A percentile compares a stretch with the other conserved stretches of the same genome.
phyloP scores from a whole-genome alignment of 2,113 vertebrate species.

The Rhombomys opimus region DNA sequence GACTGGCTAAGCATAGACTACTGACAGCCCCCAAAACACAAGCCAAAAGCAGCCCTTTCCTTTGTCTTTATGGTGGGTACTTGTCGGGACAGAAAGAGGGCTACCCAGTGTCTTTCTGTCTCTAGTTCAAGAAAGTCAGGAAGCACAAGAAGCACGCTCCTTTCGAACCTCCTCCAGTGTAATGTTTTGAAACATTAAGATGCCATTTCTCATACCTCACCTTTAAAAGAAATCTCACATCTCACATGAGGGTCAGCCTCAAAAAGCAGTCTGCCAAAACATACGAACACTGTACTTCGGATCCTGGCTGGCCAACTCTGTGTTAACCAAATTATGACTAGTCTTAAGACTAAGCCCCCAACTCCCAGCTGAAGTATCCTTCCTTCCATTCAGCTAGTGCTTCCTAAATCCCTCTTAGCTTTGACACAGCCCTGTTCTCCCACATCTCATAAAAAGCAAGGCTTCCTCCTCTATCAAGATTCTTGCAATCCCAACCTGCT shows the following conservation, averaged over 20 bases:
- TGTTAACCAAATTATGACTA: not conserved
- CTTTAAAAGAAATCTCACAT: constrained; percentile 7
- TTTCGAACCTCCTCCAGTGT: not conserved
- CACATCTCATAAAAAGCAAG: not conserved
- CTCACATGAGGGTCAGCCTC: not conserved
- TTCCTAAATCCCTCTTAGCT: not conserved
- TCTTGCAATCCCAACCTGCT: not conserved
- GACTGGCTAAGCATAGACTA: not conserved
- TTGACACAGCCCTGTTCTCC: not conserved
- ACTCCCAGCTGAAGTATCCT: not conserved
- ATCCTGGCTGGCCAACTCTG: not conserved
- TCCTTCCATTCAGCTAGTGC: not conserved
- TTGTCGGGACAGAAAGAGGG: not conserved
- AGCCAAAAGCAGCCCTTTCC: not conserved
- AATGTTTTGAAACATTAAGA: not conserved
- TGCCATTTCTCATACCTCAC: not conserved
- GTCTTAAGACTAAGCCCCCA: too few species aligned
- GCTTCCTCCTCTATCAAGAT: not conserved
- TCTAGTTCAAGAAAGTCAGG: constrained; percentile 32
- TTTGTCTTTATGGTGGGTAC: not conserved
- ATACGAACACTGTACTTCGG: not conserved
- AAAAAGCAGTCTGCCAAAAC: not conserved
- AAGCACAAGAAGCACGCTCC: not conserved
- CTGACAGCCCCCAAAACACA: not conserved
- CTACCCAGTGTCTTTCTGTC: not conserved